Evolutionary conservation across 2,888 invertebrate species (phyloP).

Genomic region (Drosophila barbarae): DNA sequence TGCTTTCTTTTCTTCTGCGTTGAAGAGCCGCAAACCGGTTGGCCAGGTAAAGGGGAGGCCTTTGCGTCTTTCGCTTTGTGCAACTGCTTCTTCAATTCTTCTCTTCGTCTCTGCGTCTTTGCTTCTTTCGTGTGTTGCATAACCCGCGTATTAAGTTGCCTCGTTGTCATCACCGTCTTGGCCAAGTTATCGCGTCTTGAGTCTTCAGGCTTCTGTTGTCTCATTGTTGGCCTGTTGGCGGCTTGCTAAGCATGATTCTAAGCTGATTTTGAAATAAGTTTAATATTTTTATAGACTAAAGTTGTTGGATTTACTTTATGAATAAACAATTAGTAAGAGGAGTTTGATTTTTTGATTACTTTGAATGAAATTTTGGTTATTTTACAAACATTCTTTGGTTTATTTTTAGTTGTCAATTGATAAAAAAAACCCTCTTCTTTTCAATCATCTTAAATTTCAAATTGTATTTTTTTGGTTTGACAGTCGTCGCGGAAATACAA

Average conservation of each 20-base stretch:
- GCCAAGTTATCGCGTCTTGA: slow-evolving; percentile 28
- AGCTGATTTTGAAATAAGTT: slow-evolving; percentile 40
- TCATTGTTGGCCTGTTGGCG: slow-evolving; percentile 17
- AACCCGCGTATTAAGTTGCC: slow-evolving; percentile 49
- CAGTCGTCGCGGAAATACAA: slow-evolving; percentile 55
- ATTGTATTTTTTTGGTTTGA: slow-evolving; percentile 14
- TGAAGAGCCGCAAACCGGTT: slow-evolving; percentile 24
- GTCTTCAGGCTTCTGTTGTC: slow-evolving; percentile 21
- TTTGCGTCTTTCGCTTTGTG: slow-evolving; percentile 32
- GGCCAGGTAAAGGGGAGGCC: slow-evolving; percentile 9
- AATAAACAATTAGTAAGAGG: too few species aligned
- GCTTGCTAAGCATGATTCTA: slow-evolving; percentile 28
- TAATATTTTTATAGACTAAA: slow-evolving; percentile 14
- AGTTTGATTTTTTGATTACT: too few species aligned
- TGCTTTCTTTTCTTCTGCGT: not conserved
- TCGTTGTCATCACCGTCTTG: slow-evolving; percentile 35
- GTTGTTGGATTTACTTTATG: too few species aligned
- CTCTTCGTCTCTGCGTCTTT: slow-evolving; percentile 1
- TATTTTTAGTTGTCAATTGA: too few species aligned
- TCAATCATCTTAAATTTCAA: slow-evolving; percentile 38
- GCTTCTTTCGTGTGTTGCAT: slow-evolving; percentile 59
- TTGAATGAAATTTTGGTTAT: too few species aligned
- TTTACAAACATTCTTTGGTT: too few species aligned
- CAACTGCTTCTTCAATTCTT: slow-evolving; percentile 20
- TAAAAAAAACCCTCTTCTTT: slow-evolving; percentile 6